Evolutionary conservation across 2,888 invertebrate species (phyloP).

Genomic region (Thymelicus sylvestris): DNA sequence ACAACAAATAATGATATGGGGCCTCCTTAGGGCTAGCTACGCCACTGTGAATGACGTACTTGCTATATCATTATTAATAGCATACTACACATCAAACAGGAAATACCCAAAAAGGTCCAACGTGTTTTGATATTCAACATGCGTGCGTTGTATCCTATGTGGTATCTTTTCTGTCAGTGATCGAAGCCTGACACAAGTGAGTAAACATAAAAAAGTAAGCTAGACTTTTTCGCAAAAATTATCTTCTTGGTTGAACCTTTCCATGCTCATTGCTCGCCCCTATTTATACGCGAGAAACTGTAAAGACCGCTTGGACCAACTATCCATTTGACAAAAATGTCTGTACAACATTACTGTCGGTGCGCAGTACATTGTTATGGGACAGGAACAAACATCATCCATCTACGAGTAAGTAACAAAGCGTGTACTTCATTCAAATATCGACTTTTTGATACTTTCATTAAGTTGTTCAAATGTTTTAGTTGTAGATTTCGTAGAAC

Average conservation of each 20-base stretch:
- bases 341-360: neutral
- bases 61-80: neutral
- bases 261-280: too few species aligned
- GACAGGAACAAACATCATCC: slow-evolving; percentile 49
- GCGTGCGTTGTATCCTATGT: neutral
- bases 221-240: too few species aligned
- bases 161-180: neutral
- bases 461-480: slow-evolving; percentile 49
- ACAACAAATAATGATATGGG: too few species aligned
- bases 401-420: slow-evolving; percentile 47
- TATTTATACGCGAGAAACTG: too few species aligned
- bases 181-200: neutral
- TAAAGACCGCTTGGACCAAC: too few species aligned
- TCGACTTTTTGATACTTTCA: slow-evolving; percentile 49
- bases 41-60: slow-evolving; percentile 1
- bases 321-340: too few species aligned
- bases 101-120: slow-evolving; percentile 6
- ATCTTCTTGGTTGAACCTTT: too few species aligned
- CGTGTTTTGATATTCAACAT: neutral
- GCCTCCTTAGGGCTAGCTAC: too few species aligned
- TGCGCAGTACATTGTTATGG: neutral
- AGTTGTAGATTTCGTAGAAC: slow-evolving; percentile 53
- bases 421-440: slow-evolving; percentile 44
- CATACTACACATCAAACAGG: neutral
- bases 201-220: too few species aligned